Evolutionary conservation across 2,113 vertebrate species (phyloP).

Genomic region (Rynchops niger): DNA sequence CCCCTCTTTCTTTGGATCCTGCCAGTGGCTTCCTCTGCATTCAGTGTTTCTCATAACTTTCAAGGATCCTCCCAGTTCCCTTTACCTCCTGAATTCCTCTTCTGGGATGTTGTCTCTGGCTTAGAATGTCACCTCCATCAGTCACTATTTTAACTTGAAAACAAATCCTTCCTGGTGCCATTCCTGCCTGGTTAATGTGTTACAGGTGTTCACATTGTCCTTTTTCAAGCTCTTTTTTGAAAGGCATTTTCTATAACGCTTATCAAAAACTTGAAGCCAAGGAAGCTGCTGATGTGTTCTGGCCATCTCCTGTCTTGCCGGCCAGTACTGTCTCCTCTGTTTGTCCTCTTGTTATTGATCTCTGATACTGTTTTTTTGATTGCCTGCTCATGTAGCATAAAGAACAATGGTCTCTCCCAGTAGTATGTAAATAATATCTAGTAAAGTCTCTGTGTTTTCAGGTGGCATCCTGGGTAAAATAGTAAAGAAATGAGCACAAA

Average conservation of each 20-base stretch:
- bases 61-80: not conserved
- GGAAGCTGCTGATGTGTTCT: not conserved
- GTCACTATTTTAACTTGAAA: not conserved
- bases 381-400: not conserved
- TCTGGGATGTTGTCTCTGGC: not conserved
- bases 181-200: not conserved
- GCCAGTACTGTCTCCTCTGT: not conserved
- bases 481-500: not conserved
- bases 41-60: not conserved
- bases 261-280: not conserved
- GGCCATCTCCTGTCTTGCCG: not conserved
- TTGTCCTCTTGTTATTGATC: not conserved
- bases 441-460: not conserved
- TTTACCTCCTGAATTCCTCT: not conserved
- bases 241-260: not conserved
- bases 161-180: not conserved
- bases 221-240: not conserved
- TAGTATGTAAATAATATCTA: not conserved
- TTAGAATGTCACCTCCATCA: not conserved
- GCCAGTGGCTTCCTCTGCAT: not conserved
- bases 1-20: not conserved
- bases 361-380: not conserved
- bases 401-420: not conserved
- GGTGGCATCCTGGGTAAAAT: not conserved
- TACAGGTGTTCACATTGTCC: not conserved